Percentiles rank a stretch among this genome's conserved stretches.
phyloP scores from a whole-genome alignment of 2,113 vertebrate genomes.

The Scalopus aquaticus region DNA sequence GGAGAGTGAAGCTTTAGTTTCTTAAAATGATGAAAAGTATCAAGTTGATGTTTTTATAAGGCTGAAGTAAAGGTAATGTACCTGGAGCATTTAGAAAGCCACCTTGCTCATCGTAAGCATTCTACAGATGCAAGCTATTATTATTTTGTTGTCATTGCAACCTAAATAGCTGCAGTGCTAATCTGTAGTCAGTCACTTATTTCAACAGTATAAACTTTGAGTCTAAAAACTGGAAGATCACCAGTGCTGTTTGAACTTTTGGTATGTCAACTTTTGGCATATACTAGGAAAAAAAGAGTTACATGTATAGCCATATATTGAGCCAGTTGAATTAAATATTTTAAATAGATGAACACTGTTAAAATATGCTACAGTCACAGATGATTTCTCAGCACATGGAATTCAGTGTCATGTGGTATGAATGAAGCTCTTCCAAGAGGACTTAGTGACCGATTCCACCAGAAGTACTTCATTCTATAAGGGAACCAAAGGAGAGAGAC shows the following conservation, averaged over 20 bases:
- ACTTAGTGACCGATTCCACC: constrained; percentile 21
- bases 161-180: background rate
- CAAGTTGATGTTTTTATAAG: background rate
- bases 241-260: background rate
- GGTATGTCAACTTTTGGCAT: background rate
- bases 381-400: background rate
- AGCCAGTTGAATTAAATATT: background rate
- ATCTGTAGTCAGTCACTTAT: background rate
- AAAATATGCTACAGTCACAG: background rate
- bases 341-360: background rate
- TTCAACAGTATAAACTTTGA: background rate
- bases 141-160: background rate
- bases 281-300: background rate
- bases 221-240: constrained; percentile 3
- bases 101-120: background rate
- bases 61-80: background rate
- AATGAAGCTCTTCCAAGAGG: constrained; percentile 24
- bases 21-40: background rate
- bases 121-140: background rate
- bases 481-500: no score
- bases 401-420: background rate
- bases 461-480: constrained; percentile 53
- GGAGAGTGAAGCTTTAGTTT: background rate
- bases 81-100: background rate
- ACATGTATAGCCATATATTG: background rate